Evolutionary conservation across 2,797 vertebrate genomes (phyloP), one percentile per base, ranked within the genome.

Genomic region (Lagodon rhomboides): DNA sequence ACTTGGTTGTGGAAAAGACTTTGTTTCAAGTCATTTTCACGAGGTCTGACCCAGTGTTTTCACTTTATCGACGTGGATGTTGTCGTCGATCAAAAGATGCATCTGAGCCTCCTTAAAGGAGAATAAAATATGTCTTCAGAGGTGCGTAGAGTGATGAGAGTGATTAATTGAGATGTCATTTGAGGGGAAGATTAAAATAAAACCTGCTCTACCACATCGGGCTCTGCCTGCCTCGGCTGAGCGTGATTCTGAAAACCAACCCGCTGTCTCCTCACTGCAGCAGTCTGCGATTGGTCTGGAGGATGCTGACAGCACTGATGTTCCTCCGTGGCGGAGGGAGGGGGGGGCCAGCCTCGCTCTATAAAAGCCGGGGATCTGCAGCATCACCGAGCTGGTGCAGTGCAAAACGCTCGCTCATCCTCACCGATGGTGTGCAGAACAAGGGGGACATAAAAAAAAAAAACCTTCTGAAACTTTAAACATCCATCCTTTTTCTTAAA

Each of bases 321-420:
- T 67, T 75, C 43, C 84, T 82, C 67, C 73, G 89, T 85, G 85
- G 81, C 58, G 75, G 79, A 51, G 73, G 72, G 78, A 53, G 79
- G 67, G 67, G 70, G 61, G 83, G 83, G 34, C 34, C 66, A 64
- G 68, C 46, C 71, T 66, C 58, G 15, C 83, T 84, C 67, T 95
- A 95, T 96, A 96, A 92, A 95, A 94, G 90, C 71, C 63, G 11
- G 22, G 74, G 93, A 93, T 94, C 93, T 94, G 96, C 95, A 96
- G 95, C 91, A 95, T 95, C 94, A 93, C 92, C 83, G 94, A 94
- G 93, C 94, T 96, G 95, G 95, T 96, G 96, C 95, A 96, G 95
- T 95, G 95, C 92, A 93, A 94, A 89, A 78, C 89, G 87, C 95
- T 91, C 84, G 89, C 94, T 95, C 95, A 94, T 93, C 94, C 92